Evolutionary conservation across 2,888 invertebrate species (phyloP), one percentile per base, ranked within the genome.

Genomic region (Oscheius sp.): DNA sequence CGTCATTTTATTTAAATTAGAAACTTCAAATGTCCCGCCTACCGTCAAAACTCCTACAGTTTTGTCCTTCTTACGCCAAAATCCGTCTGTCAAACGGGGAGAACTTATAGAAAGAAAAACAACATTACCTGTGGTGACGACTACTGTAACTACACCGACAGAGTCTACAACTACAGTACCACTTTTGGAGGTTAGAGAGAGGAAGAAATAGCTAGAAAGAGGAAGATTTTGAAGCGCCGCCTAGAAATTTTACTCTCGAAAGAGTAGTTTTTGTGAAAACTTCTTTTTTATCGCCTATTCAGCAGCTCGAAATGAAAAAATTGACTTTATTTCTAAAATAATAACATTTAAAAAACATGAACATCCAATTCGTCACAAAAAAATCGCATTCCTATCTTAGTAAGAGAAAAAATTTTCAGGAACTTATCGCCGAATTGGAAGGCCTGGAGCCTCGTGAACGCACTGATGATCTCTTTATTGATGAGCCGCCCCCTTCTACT

Each of bases 391-490:
- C 45, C 45, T n/a, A 9, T 17, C 45, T 9, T 6, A 6, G 26
- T 17, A 2, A 47, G 2, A 47, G 6, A n/a, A n/a, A n/a, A n/a
- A 1, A 20, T 38, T 59, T 41, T 44, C 2, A 59, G 59, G 59
- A n/a, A 17, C 44, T 59, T n/a, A 59, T 59, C 12, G 59, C 59
- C 2, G 59, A 41, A 28, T 44, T 59, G n/a, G 59, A 59, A 41
- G 8, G 14, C 4, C 41, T 59, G 26, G 24, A 59, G 26, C 44
- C 59, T 8, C 24, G 26, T 17, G 44, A 59, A 26, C 28, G 41
- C 44, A 17, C 5, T 14, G 57, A 57, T 5, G 28, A 14, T 50
- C 2, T 26, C 12, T 28, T 41, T 20, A 20, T 20, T 2, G 54
- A 54, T n/a, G 54, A 33, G 22, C 32, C 54, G 33, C 32, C 54